These are phyloP conservation scores for Pluvianellus socialis DNA, from an alignment of 2,113 vertebrate species.

Conservation along the genomic window DNA sequence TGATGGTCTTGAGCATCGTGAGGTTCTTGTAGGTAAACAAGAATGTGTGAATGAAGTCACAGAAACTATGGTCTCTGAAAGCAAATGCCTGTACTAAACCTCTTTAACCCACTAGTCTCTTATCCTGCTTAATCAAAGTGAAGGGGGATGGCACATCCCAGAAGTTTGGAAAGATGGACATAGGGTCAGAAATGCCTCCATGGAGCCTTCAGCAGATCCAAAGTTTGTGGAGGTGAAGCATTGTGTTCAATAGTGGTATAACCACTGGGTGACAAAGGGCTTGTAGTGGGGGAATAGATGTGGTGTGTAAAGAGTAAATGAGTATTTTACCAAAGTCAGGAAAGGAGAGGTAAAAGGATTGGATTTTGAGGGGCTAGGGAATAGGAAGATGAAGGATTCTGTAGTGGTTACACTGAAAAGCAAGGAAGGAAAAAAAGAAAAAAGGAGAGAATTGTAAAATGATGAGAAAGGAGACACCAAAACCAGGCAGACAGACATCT, in stretches of 20 bases:
- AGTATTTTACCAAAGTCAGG: not conserved
- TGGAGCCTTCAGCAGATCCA: not conserved
- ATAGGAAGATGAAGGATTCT: not conserved
- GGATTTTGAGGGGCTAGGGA: rapidly evolving
- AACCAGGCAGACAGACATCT: not conserved
- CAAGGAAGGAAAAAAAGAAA: not conserved
- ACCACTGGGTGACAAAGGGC: not conserved
- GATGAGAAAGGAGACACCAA: not conserved
- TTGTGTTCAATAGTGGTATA: not conserved
- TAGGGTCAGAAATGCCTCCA: not conserved
- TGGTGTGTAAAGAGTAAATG: not conserved
- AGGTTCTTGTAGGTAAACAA: not conserved
- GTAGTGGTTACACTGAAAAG: not conserved
- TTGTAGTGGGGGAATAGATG: rapidly evolving
- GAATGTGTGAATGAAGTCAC: not conserved
- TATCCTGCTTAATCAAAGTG: not conserved
- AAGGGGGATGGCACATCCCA: not conserved
- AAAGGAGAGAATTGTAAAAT: not conserved
- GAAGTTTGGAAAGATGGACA: not conserved
- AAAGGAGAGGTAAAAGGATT: not conserved
- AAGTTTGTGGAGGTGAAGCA: not conserved
- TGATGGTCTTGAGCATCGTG: not conserved
- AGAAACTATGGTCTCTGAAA: not conserved
- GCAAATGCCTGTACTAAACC: not conserved
- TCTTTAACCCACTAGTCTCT: not conserved